phyloP scores from a whole-genome alignment of 2,113 vertebrate genomes.

The Thryonomys swinderianus region DNA sequence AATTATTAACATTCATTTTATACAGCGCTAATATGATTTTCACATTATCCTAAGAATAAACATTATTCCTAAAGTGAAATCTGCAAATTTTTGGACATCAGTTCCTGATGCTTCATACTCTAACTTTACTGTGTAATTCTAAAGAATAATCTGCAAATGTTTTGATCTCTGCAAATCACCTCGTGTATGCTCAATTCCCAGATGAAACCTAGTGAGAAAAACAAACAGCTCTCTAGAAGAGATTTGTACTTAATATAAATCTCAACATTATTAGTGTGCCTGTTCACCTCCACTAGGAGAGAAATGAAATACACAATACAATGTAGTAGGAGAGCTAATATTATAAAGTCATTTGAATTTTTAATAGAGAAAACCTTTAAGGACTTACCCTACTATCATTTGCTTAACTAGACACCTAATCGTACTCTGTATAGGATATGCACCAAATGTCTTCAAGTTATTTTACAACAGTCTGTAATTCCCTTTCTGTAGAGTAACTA shows the following conservation, averaged over 20 bases:
- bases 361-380: not conserved
- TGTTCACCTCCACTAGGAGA: not conserved
- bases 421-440: not conserved
- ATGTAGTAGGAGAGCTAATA: conserved; percentile 25
- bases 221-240: not conserved
- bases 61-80: conserved; percentile 16
- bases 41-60: conserved; percentile 37
- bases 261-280: not conserved
- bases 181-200: not conserved
- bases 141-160: not conserved
- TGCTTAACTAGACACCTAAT: not conserved
- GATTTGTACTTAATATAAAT: not conserved
- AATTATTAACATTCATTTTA: conserved; percentile 48
- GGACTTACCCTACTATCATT: not conserved
- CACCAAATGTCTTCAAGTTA: conserved; percentile 32
- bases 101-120: not conserved
- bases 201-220: conserved; percentile 24
- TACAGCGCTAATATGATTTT: conserved; percentile 22
- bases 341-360: conserved; percentile 2
- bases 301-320: not conserved
- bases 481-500: not conserved
- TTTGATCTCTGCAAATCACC: not conserved
- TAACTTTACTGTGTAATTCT: conserved; percentile 46
- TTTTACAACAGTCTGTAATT: conserved; percentile 40
- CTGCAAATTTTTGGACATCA: not conserved